Percentiles rank a stretch among this genome's conserved stretches.
These are phyloP conservation scores for Neodon shergylaensis DNA, from an alignment of 2,113 vertebrate genomes.

Conservation along the genomic window DNA sequence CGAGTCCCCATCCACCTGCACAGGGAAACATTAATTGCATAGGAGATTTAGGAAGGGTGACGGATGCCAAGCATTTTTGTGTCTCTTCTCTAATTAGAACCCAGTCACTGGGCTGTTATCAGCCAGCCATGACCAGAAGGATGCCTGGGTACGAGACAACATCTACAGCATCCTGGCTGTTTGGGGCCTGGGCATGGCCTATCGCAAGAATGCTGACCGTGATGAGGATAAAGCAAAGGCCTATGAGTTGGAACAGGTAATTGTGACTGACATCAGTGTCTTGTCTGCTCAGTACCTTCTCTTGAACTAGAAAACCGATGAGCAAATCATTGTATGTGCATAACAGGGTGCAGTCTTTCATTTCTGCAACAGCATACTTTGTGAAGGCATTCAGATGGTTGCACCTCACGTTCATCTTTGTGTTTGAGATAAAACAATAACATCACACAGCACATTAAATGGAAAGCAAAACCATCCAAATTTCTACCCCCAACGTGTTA, in stretches of 20 bases:
- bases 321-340: too few species aligned
- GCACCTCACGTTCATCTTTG: too few species aligned
- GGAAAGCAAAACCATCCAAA: too few species aligned
- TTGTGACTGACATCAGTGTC: background rate
- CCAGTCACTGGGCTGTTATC: constrained; percentile 95
- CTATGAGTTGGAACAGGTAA: constrained; percentile 97
- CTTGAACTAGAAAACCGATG: background rate
- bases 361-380: too few species aligned
- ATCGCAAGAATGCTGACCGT: constrained; percentile 97
- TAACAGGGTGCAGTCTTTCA: too few species aligned
- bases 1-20: background rate
- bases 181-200: constrained; percentile 98
- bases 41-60: background rate
- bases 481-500: too few species aligned
- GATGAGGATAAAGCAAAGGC: constrained; percentile 99
- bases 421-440: too few species aligned
- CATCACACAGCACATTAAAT: too few species aligned
- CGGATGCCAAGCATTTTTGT: constrained; percentile 8
- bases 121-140: constrained; percentile 92
- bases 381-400: too few species aligned
- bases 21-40: background rate
- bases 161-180: constrained; percentile 97
- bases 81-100: constrained; percentile 87
- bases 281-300: background rate
- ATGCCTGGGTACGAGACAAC: constrained; percentile 98